Percentiles rank a stretch among this genome's conserved stretches.
phyloP scores from a whole-genome alignment of 2,888 invertebrate species.

The Conistra vaccinii region DNA sequence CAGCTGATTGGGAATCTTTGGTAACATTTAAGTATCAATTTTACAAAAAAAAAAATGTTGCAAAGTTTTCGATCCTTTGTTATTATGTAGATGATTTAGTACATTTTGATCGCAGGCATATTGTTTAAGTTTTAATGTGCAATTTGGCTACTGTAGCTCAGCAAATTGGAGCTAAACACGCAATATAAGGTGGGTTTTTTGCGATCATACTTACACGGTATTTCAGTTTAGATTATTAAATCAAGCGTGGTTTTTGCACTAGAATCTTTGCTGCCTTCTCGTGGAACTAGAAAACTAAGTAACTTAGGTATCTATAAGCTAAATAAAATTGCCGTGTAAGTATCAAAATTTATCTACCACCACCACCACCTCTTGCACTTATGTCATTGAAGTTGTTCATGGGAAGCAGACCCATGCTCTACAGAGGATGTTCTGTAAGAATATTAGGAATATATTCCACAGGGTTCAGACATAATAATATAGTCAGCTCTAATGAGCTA shows the following conservation, averaged over 20 bases:
- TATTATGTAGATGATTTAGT: neutral
- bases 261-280: neutral
- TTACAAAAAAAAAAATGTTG: conserved; percentile 21
- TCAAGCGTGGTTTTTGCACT: neutral
- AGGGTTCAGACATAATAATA: neutral
- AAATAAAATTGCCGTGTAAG: neutral
- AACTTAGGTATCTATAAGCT: no score
- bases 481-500: neutral
- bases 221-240: neutral
- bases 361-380: neutral
- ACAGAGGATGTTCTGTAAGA: neutral
- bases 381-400: neutral
- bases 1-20: conserved; percentile 15
- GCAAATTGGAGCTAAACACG: conserved; percentile 45
- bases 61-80: conserved; percentile 29
- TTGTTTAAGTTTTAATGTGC: conserved; percentile 52
- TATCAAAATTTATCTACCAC: neutral
- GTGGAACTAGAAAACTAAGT: neutral
- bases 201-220: neutral
- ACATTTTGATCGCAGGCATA: conserved; percentile 20
- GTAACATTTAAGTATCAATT: conserved; percentile 26
- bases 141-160: conserved; percentile 33
- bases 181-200: conserved; percentile 30
- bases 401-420: neutral
- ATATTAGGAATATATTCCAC: neutral